phyloP scores from a whole-genome alignment of 1,140 invertebrate species.

The Lamellibrachia luymesi region DNA sequence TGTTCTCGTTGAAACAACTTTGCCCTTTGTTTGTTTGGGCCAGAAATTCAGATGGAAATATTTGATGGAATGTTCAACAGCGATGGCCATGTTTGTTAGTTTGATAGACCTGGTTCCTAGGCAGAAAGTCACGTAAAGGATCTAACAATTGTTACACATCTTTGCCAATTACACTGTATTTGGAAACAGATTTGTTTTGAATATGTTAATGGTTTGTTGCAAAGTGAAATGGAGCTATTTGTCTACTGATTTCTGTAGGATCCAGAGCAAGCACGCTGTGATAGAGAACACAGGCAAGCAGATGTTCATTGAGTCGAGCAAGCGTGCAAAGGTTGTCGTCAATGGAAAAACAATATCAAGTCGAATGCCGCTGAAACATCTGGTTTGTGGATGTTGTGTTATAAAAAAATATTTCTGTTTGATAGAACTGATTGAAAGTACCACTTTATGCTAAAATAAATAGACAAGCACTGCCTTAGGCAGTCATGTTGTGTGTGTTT shows the following conservation, averaged over 20 bases:
- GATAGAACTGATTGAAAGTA: too few relatives aligned
- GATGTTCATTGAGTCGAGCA: constrained; percentile 25
- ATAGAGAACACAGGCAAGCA: constrained; percentile 31
- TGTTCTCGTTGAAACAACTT: too few relatives aligned
- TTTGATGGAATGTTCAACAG: too few relatives aligned
- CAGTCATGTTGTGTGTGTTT: too few relatives aligned
- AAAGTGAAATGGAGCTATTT: not conserved
- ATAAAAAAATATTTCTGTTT: not conserved
- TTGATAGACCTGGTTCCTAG: too few relatives aligned
- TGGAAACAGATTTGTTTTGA: not conserved
- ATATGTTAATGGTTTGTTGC: not conserved
- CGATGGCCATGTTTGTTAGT: too few relatives aligned
- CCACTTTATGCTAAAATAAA: too few relatives aligned
- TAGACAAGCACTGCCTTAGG: too few relatives aligned
- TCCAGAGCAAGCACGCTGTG: constrained; percentile 35
- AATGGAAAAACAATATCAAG: constrained; percentile 21
- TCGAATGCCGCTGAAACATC: constrained; percentile 7
- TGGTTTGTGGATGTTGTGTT: constrained; percentile 12
- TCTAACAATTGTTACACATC: too few relatives aligned
- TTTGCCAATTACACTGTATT: not conserved
- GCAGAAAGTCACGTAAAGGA: too few relatives aligned
- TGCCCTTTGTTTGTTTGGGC: too few relatives aligned
- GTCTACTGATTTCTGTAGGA: constrained; percentile 24
- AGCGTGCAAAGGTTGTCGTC: constrained; percentile 24
- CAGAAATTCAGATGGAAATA: too few relatives aligned